Percentiles rank a stretch among this genome's conserved stretches.
Conservation (phyloP, 2,113 vertebrate species). For the Phyllostomus hastatus region DNA sequence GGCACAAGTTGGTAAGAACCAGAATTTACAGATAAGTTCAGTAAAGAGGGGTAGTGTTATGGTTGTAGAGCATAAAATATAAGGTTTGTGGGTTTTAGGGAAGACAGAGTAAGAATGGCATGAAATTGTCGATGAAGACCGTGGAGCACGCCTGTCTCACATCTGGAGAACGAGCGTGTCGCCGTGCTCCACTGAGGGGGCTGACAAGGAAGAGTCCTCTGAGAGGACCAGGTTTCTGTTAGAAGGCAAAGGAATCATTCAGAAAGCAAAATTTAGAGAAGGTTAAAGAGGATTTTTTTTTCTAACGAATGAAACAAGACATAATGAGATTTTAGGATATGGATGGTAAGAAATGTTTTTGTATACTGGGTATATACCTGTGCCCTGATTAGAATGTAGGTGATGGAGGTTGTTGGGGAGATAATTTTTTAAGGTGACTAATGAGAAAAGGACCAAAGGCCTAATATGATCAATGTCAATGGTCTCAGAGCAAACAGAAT, state of each 20-base stretch:
- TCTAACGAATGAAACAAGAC: background rate
- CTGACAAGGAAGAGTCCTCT: background rate
- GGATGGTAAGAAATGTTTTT: background rate
- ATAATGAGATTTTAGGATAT: background rate
- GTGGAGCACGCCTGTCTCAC: background rate
- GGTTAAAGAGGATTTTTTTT: background rate
- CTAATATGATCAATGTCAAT: background rate
- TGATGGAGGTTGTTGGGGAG: background rate
- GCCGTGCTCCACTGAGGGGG: background rate
- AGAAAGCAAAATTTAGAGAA: background rate
- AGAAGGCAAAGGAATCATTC: background rate
- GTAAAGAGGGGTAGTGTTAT: background rate
- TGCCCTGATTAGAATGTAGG: background rate
- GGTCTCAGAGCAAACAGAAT: background rate
- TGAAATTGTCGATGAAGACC: background rate
- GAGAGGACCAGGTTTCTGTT: background rate
- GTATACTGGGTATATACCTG: too few relatives aligned
- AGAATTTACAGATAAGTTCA: background rate
- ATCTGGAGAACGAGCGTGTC: background rate
- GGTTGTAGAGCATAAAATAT: background rate
- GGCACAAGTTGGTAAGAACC: background rate
- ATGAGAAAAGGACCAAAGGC: background rate
- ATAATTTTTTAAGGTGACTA: background rate
- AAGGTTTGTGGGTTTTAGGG: background rate
- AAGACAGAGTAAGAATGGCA: background rate